Evolutionary conservation across 2,113 vertebrate genomes (phyloP).

Genomic region (Montifringilla adamsi): DNA sequence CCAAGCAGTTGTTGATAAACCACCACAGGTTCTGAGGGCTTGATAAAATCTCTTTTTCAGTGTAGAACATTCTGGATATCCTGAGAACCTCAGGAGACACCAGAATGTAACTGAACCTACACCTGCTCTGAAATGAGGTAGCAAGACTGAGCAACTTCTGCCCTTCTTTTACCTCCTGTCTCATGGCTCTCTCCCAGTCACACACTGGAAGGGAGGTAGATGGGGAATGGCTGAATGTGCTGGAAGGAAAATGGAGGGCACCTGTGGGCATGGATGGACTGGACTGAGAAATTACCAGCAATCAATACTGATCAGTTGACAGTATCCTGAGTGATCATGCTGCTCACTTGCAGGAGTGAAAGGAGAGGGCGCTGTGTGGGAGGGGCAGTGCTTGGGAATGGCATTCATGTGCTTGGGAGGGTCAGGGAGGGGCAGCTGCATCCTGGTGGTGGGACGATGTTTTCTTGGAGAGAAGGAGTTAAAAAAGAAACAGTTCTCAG

Average conservation of each 20-base stretch:
- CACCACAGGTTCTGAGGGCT: neutral
- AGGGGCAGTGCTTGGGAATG: neutral
- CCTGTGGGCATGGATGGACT: neutral
- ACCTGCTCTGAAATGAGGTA: neutral
- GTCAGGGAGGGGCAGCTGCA: neutral
- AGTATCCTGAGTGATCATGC: neutral
- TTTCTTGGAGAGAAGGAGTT: neutral
- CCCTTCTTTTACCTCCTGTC: neutral
- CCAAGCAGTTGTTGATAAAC: neutral
- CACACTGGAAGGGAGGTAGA: neutral
- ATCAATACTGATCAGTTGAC: neutral
- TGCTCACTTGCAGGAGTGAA: neutral
- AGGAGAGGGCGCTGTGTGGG: fast-evolving
- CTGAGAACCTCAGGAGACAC: neutral
- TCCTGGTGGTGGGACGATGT: neutral
- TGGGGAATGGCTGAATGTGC: neutral
- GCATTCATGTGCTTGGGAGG: fast-evolving
- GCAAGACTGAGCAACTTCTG: neutral
- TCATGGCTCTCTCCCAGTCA: neutral
- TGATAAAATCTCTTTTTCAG: neutral
- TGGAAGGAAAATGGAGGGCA: neutral
- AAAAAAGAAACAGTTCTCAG: neutral
- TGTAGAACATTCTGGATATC: neutral
- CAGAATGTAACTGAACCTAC: fast-evolving
- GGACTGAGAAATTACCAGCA: neutral